Conservation (phyloP, 92 coral and sea anemone species). For the Zoanthus sansibaricus region DNA sequence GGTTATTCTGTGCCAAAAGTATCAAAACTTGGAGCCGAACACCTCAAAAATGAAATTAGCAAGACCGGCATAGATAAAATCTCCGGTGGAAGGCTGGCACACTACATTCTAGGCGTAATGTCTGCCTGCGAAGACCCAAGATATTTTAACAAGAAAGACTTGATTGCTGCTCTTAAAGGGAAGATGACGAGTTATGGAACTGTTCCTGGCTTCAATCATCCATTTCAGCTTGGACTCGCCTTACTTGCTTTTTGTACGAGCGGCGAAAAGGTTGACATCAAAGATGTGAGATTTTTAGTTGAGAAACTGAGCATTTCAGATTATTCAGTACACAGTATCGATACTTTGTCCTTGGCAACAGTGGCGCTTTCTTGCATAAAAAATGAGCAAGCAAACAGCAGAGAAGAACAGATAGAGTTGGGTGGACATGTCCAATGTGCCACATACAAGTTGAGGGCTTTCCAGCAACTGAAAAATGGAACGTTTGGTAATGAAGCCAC, state of each 20-base stretch:
- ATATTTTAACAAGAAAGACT: slow-evolving; percentile 55
- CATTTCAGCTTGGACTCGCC: slow-evolving; percentile 76
- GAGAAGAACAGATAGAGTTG: not conserved
- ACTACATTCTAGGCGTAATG: slow-evolving; percentile 67
- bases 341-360: slow-evolving; percentile 66
- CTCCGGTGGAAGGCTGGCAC: slow-evolving; percentile 67
- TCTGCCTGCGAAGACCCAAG: slow-evolving; percentile 76
- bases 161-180: slow-evolving; percentile 51
- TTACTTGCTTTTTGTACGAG: slow-evolving; percentile 79
- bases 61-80: slow-evolving; percentile 47
- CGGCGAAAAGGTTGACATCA: slow-evolving; percentile 27
- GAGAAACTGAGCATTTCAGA: slow-evolving; percentile 11
- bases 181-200: slow-evolving; percentile 59
- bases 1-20: slow-evolving; percentile 61
- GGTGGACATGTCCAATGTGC: slow-evolving; percentile 14
- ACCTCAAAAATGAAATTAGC: slow-evolving; percentile 52
- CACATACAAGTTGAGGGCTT: slow-evolving; percentile 38
- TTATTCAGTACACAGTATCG: slow-evolving; percentile 40
- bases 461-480: slow-evolving; percentile 57
- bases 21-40: slow-evolving; percentile 53
- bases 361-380: slow-evolving; percentile 78
- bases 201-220: slow-evolving; percentile 56
- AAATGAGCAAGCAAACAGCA: not conserved
- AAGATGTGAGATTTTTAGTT: slow-evolving; percentile 18
- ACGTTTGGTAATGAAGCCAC: slow-evolving; percentile 77